Evolutionary conservation across 2,113 vertebrate genomes (phyloP).

Genomic region (human (Homo sapiens)): DNA sequence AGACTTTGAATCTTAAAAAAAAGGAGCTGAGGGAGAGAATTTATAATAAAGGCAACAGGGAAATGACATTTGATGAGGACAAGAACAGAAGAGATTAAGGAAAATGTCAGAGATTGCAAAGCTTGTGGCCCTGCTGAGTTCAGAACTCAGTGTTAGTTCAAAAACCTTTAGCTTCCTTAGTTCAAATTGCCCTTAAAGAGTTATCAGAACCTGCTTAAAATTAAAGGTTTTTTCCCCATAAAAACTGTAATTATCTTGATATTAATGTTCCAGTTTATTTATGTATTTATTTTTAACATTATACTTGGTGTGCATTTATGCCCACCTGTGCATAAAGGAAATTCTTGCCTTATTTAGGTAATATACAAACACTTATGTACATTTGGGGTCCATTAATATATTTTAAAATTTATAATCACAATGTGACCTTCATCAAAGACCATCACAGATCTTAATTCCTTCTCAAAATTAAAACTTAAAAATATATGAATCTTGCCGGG

Average conservation of each 20-base stretch:
- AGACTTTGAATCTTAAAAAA: background rate
- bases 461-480: conserved; percentile 17
- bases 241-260: background rate
- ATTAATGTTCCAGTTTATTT: background rate
- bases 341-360: background rate
- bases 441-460: background rate
- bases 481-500: background rate
- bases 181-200: background rate
- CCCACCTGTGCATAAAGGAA: background rate
- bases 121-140: background rate
- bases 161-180: background rate
- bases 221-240: background rate
- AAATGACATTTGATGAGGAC: background rate
- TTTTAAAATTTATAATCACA: background rate
- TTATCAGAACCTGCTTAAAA: background rate
- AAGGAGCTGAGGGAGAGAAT: background rate
- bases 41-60: conserved; percentile 9
- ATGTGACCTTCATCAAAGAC: background rate
- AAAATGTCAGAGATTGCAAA: background rate
- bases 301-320: background rate
- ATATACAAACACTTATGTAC: background rate
- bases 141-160: conserved; percentile 3
- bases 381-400: background rate
- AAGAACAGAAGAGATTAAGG: background rate
- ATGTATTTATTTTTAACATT: background rate